A percentile compares a stretch with the other conserved stretches of the same genome.
Evolutionary conservation across 2,888 invertebrate species (phyloP).

Genomic region (Agrochola lota): DNA sequence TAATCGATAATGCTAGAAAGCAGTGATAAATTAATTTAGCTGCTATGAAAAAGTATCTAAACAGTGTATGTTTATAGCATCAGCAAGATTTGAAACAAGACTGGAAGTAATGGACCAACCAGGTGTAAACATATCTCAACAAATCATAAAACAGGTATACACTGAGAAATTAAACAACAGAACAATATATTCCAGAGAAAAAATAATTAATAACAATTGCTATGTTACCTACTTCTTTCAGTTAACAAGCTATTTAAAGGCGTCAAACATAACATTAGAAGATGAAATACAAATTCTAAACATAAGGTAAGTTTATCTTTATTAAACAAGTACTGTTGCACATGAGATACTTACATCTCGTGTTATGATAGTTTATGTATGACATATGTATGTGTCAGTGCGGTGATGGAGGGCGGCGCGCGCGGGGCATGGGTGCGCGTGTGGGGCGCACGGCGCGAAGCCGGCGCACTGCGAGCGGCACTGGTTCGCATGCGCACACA

Average conservation of each 20-base stretch:
- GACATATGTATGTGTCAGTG: constrained; percentile 65
- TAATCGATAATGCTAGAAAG: neutral
- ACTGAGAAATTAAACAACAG: neutral
- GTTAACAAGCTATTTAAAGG: constrained; percentile 92
- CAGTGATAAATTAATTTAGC: neutral
- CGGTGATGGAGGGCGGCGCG: constrained; percentile 75
- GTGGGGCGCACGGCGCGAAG: constrained; percentile 83
- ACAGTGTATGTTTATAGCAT: constrained; percentile 81
- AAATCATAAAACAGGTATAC: constrained; percentile 82
- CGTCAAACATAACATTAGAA: constrained; percentile 91
- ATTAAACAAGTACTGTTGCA: neutral
- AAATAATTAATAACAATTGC: neutral
- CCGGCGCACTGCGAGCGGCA: constrained; percentile 80
- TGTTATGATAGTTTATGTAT: neutral
- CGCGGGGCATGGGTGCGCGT: constrained; percentile 82
- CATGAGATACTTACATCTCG: neutral
- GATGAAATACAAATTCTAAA: constrained; percentile 93
- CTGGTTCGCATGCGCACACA: constrained; percentile 75
- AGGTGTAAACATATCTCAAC: constrained; percentile 83
- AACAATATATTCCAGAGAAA: neutral
- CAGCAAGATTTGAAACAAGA: constrained; percentile 91
- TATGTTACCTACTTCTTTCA: constrained; percentile 72
- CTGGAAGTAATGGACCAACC: constrained; percentile 88
- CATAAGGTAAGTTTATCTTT: constrained; percentile 91
- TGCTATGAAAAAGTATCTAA: constrained; percentile 55